These are phyloP conservation scores for Thecocarcelia acutangulata DNA, from an alignment of 2,888 invertebrate genomes.

Conservation along the genomic window DNA sequence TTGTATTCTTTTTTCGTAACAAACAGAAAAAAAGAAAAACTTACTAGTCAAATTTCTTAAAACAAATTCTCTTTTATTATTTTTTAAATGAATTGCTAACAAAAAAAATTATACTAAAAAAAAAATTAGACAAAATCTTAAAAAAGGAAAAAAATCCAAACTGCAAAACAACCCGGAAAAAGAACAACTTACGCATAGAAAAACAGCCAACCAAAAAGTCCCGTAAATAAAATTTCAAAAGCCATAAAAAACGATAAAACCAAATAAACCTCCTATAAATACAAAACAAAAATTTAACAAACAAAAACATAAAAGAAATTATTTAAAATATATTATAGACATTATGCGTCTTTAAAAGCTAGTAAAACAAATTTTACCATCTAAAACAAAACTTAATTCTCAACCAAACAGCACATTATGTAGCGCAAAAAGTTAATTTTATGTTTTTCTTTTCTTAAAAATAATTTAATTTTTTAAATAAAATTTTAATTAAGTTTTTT, in stretches of 20 bases:
- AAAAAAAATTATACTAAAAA: slow-evolving; percentile 66
- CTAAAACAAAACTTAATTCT: slow-evolving; percentile 42
- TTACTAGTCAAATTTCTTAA: slow-evolving; percentile 68
- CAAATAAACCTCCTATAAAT: slow-evolving; percentile 64
- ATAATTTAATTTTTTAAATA: slow-evolving; percentile 46
- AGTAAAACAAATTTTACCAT: slow-evolving; percentile 46
- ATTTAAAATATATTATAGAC: slow-evolving; percentile 47
- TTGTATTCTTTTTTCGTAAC: slow-evolving; percentile 15
- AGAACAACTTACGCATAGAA: not conserved
- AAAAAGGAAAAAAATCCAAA: slow-evolving; percentile 15
- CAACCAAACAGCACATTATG: slow-evolving; percentile 60
- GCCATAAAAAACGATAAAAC: slow-evolving; percentile 47
- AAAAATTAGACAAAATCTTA: slow-evolving; percentile 59
- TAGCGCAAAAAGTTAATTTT: slow-evolving; percentile 53
- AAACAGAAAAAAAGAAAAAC: slow-evolving; percentile 41
- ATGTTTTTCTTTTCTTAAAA: slow-evolving; percentile 12
- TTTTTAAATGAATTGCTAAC: slow-evolving; percentile 66
- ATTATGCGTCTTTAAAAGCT: slow-evolving; percentile 62
- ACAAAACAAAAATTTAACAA: slow-evolving; percentile 33
- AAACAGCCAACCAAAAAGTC: slow-evolving; percentile 2
- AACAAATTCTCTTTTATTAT: slow-evolving; percentile 43
- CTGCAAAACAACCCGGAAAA: slow-evolving; percentile 25
- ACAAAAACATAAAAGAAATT: slow-evolving; percentile 29
- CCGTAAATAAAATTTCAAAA: slow-evolving; percentile 32
- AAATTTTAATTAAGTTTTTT: slow-evolving; percentile 43